Base-by-base conservation (phyloP, 2,888 invertebrate genomes). In the Eremobia ochroleuca region DNA sequence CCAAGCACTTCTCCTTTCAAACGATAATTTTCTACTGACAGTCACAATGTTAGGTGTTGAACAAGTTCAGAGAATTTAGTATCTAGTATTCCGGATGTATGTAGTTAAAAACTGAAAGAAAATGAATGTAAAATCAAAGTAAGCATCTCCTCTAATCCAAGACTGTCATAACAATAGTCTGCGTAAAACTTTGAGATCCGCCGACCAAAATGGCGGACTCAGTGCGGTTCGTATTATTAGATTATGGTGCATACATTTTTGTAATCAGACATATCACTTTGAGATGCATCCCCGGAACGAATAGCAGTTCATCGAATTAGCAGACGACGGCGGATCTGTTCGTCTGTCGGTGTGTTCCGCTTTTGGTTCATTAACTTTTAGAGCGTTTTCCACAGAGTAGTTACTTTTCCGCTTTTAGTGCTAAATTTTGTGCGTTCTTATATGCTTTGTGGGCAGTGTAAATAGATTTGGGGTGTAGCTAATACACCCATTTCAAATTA, bases 231-330 rank as follows among this genome's bases (percentile, higher is more conserved):
- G 73, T 69, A 37, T 86, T 89, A 91, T 92, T 90, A 75, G 84
- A 87, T 92, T 91, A 90, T 73, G 81, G 82, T 78, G 87, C 90
- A 90, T 90, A 91, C 87, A 91, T 92, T 92, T 90, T 90, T 92
- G 89, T 91, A 91, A 92, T 91, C 91, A 92, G 90, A 90, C 89
- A 84, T 91, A 90, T 89, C 90, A 88, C 87, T 89, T 87, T 85
- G 85, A 88, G 86, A 77, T 83, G 85, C 88, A 82, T 80, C 76
- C 71, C 73, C 65, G 77, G 79, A 85, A 82, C 82, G 86, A 88
- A 88, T 85, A 82, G 82, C 76, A 86, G 87, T 85, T 91, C 85
- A 91, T 91, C 88, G 89, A 88, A 90, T 92, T 92, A 91, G 83
- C 79, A 77, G 85, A 74, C 85, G 81, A 86, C 77, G 82, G 71